Base-by-base conservation (phyloP, 2,888 invertebrate species). In the Himalopsyche anomala region DNA sequence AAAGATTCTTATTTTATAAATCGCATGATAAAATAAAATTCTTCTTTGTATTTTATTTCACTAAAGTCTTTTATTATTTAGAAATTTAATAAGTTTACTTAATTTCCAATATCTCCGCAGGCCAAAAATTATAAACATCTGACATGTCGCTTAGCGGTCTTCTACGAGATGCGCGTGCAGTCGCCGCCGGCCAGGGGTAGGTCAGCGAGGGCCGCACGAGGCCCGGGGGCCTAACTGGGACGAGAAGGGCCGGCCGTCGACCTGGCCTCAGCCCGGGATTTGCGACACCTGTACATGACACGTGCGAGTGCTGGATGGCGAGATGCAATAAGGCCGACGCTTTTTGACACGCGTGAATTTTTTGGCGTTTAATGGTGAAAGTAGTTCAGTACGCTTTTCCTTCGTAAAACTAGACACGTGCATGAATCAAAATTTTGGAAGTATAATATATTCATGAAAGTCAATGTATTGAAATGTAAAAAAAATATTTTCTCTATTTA, bases 251-350 rank as follows among this genome's bases (percentile, higher is more conserved):
- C 74, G 74, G 74, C 74, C 74, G 74, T 36, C 74, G 74, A 74
- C 74, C 74, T 74, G 74, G 38, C 74, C 74, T 74, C 74, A 74
- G 74, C 74, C 74, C 28, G 74, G 74, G 74, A 74, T 74, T 74
- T 74, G 74, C 74, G 74, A 74, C 74, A 74, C 74, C 74, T 74
- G 74, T 36, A 74, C 28, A 74, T 74, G 74, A 74, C 74, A 74
- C 74, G 74, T 74, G 74, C 74, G 28, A 28, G 74, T 5, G 74
- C 74, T 74, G 38, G 74, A 38, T 74, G 36, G 74, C 38, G 74
- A 15, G 74, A 74, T 74, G 74, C 74, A 74, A 74, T 74, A 74
- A 36, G 74, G 74, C 74, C 74, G 74, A 74, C 2, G 74, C 12
- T 74, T 74, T 74, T 38, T 74, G 74, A 74, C 74, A 38, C 74